These are phyloP conservation scores for Hypselothyrea guttata DNA, from an alignment of 2,888 invertebrate species.

Conservation along the genomic window DNA sequence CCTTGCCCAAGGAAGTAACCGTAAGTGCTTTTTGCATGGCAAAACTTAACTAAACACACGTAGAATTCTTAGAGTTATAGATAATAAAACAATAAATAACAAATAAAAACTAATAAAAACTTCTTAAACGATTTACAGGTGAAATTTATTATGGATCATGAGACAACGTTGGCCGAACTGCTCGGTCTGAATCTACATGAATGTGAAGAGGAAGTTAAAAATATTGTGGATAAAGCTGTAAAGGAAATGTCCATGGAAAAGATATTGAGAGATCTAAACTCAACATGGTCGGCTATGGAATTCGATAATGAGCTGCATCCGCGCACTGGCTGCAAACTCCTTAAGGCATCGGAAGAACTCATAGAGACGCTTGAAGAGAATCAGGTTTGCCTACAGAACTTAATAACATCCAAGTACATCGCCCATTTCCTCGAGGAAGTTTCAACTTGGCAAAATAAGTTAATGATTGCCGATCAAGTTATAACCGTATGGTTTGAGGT, in stretches of 20 bases:
- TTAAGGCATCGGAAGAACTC: conserved; percentile 96
- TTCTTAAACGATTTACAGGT: conserved; percentile 87
- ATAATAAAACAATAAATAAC: too few relatives aligned
- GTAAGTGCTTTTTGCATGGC: conserved; percentile 84
- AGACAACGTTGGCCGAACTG: conserved; percentile 95
- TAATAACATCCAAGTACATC: conserved; percentile 98
- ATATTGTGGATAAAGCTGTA: conserved; percentile 98
- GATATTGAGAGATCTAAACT: conserved; percentile 92
- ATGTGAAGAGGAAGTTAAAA: conserved; percentile 98
- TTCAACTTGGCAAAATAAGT: conserved; percentile 95
- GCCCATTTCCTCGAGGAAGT: conserved; percentile 97
- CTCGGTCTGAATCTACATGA: conserved; percentile 96
- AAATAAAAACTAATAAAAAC: too few relatives aligned
- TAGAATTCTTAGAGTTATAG: conserved; percentile 35
- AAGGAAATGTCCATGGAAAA: conserved; percentile 99
- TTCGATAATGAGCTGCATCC: conserved; percentile 95
- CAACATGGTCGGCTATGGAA: conserved; percentile 95
- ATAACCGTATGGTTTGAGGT: conserved; percentile 97
- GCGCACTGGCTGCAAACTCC: conserved; percentile 92
- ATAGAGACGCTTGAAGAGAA: conserved; percentile 99
- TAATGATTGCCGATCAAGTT: conserved; percentile 96
- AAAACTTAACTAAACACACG: conserved; percentile 13
- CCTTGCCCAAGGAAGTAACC: conserved; percentile 90
- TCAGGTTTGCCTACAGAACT: conserved; percentile 96
- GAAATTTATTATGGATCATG: conserved; percentile 95